A percentile compares a stretch with the other conserved stretches of the same genome.
Conservation (phyloP, 2,797 vertebrate genomes). For the Onychomys torridus region DNA sequence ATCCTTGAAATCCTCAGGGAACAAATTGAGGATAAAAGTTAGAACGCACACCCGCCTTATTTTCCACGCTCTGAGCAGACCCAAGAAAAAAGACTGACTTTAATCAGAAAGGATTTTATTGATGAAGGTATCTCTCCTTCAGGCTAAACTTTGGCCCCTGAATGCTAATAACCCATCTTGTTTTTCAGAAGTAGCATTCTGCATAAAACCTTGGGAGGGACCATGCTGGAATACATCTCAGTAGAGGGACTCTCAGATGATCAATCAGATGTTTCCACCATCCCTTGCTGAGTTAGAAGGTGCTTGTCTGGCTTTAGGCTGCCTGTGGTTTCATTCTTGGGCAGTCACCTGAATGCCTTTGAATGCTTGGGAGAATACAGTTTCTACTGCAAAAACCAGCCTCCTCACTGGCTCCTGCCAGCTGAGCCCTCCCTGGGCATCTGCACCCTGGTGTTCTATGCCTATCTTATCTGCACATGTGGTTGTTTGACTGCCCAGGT, state of each 20-base stretch:
- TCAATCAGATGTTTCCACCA: conserved; percentile 38
- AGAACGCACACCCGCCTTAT: conserved; percentile 64
- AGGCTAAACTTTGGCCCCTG: conserved; percentile 71
- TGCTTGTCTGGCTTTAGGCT: background rate
- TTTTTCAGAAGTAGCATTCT: conserved; percentile 71
- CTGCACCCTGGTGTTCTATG: background rate
- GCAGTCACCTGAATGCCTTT: background rate
- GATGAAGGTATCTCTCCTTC: conserved; percentile 79
- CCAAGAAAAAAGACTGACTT: conserved; percentile 74
- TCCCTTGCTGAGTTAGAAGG: background rate
- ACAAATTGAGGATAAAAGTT: conserved; percentile 75
- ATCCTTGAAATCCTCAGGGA: conserved; percentile 72
- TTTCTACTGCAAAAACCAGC: background rate
- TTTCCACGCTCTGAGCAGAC: conserved; percentile 64
- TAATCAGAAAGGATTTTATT: conserved; percentile 83
- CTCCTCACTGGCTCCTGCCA: background rate
- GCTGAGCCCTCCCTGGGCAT: background rate
- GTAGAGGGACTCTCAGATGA: background rate
- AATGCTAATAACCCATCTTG: conserved; percentile 72
- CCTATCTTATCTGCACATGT: background rate
- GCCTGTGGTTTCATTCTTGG: conserved; percentile 42
- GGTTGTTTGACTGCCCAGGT: conserved; percentile 30
- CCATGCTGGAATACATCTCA: background rate
- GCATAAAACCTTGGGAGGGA: conserved; percentile 60
- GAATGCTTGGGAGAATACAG: background rate